Conservation (phyloP, 23 tunicate species). For the Oikopleura albicans region DNA sequence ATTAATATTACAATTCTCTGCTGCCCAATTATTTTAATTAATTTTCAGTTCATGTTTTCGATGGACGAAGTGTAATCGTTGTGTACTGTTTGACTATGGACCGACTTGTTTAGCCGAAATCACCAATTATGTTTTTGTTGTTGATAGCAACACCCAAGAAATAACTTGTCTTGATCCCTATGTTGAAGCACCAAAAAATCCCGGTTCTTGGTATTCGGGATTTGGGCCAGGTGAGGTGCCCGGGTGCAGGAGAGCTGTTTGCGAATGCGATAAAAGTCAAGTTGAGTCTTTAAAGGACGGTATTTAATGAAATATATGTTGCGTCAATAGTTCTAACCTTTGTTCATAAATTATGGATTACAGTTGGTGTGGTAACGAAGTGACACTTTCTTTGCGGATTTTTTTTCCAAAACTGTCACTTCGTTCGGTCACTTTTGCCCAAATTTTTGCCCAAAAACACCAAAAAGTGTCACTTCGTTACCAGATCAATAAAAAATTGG, state of each 20-base stretch:
- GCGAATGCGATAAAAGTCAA: constrained; percentile 14
- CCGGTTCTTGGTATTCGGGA: neutral
- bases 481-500: no score
- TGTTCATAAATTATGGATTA: no score
- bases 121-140: neutral
- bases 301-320: neutral
- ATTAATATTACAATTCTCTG: no score
- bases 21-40: no score
- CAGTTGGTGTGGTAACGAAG: no score
- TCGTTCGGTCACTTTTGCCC: no score
- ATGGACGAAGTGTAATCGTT: constrained; percentile 14
- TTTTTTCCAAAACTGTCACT: no score
- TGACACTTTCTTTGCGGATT: no score
- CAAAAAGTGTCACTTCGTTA: no score
- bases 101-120: constrained; percentile 14
- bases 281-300: neutral
- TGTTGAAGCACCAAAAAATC: neutral
- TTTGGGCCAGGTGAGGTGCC: constrained; percentile 15
- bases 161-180: constrained; percentile 9
- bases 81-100: neutral
- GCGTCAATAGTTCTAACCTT: no score
- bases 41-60: neutral
- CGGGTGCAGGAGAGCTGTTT: constrained; percentile 1
- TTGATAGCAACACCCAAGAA: neutral
- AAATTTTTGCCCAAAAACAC: no score